Evolutionary conservation across 2,797 vertebrate species (phyloP).

Genomic region (Aplochiton taeniatus): DNA sequence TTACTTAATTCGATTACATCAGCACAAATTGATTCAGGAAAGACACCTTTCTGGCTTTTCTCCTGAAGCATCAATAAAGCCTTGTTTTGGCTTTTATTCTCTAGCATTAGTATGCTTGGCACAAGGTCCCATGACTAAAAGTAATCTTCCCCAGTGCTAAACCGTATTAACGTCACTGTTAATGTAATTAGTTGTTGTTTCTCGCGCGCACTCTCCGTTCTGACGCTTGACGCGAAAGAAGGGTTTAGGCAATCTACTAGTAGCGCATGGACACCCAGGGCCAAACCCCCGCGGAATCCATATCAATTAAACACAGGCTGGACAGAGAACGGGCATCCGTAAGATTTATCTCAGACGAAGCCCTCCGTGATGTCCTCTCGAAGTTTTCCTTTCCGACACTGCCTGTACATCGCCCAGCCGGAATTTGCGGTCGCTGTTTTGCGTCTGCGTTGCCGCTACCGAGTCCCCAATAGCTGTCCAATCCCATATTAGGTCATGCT

Average conservation of each 20-base stretch:
- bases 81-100: not conserved
- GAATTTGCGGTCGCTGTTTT: too few species aligned
- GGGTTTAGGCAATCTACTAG: slow-evolving; percentile 12
- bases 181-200: slow-evolving; percentile 43
- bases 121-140: slow-evolving; percentile 6
- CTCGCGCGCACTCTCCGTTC: slow-evolving; percentile 7
- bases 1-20: not conserved
- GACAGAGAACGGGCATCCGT: too few species aligned
- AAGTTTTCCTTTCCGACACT: too few species aligned
- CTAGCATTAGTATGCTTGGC: slow-evolving; percentile 12
- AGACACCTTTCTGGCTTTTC: too few species aligned
- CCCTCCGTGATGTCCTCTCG: too few species aligned
- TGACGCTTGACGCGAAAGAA: slow-evolving; percentile 20
- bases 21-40: not conserved
- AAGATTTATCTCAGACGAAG: too few species aligned
- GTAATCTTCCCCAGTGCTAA: slow-evolving; percentile 33
- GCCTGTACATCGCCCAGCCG: too few species aligned
- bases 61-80: not conserved
- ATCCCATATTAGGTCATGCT: too few species aligned
- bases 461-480: too few species aligned
- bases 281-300: slow-evolving; percentile 25
- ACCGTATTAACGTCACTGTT: slow-evolving; percentile 37
- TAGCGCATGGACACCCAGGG: slow-evolving; percentile 13
- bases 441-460: too few species aligned
- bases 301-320: not conserved